phyloP scores from a whole-genome alignment of 2,113 vertebrate genomes.

The Apaloderma vittatum region DNA sequence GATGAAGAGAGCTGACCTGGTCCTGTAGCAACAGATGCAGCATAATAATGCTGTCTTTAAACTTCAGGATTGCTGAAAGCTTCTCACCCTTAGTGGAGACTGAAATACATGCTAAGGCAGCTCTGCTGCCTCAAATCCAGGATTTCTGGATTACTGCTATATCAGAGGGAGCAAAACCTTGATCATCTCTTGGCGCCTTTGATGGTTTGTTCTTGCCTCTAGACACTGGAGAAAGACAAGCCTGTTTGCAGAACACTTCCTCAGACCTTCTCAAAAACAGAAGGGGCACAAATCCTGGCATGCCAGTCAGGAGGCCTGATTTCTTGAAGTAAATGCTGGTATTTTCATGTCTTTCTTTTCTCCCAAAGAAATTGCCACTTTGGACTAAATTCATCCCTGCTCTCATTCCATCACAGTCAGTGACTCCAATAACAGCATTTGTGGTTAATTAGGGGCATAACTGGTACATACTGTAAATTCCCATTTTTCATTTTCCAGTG shows the following conservation, averaged over 20 bases:
- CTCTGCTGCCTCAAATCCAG: not conserved
- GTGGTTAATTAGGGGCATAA: slow-evolving; percentile 27
- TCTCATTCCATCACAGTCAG: slow-evolving; percentile 15
- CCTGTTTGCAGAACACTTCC: not conserved
- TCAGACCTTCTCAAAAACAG: not conserved
- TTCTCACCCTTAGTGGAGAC: not conserved
- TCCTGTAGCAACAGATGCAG: slow-evolving; percentile 10
- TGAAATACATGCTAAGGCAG: not conserved
- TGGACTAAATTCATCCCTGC: not conserved
- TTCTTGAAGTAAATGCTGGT: not conserved
- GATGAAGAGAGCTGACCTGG: slow-evolving; percentile 33
- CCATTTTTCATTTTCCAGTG: slow-evolving; percentile 43
- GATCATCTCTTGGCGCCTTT: not conserved
- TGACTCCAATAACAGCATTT: not conserved
- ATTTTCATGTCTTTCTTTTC: not conserved
- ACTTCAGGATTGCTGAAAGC: not conserved
- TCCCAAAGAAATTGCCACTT: not conserved
- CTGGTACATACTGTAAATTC: not conserved
- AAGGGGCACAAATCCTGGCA: not conserved
- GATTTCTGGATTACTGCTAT: slow-evolving; percentile 9
- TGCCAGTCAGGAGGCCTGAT: not conserved
- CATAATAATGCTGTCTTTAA: slow-evolving; percentile 19
- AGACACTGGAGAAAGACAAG: not conserved
- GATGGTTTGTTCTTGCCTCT: not conserved
- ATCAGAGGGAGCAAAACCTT: not conserved